Conservation (phyloP, 2,888 invertebrate genomes). For the Slavum lentiscoides region DNA sequence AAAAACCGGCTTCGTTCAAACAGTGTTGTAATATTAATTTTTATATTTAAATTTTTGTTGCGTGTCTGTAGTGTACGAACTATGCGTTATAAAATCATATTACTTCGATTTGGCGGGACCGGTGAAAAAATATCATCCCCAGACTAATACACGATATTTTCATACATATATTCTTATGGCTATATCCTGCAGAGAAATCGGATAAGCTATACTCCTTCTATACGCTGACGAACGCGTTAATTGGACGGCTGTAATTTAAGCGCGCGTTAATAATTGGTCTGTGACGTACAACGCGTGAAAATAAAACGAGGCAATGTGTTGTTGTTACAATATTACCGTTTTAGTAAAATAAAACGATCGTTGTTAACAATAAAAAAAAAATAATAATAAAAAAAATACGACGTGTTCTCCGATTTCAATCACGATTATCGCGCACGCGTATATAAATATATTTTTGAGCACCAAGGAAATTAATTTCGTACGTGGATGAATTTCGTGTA, state of each 20-base stretch:
- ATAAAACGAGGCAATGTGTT: neutral
- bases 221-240: conserved; percentile 2
- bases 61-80: too few species aligned
- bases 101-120: too few species aligned
- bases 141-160: neutral
- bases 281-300: neutral
- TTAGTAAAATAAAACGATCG: neutral
- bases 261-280: neutral
- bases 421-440: too few species aligned
- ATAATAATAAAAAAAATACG: too few species aligned
- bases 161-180: neutral
- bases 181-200: neutral
- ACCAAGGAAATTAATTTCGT: neutral
- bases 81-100: too few species aligned
- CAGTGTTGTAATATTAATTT: too few species aligned
- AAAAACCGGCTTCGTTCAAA: too few species aligned
- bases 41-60: too few species aligned
- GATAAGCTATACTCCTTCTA: neutral
- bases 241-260: neutral
- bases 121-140: neutral
- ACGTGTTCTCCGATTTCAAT: too few species aligned
- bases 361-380: too few species aligned
- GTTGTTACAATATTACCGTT: neutral
- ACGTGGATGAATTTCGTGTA: neutral
- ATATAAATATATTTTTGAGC: too few species aligned